phyloP scores from a whole-genome alignment of 2,888 invertebrate genomes.

The Ormyrus labotus region DNA sequence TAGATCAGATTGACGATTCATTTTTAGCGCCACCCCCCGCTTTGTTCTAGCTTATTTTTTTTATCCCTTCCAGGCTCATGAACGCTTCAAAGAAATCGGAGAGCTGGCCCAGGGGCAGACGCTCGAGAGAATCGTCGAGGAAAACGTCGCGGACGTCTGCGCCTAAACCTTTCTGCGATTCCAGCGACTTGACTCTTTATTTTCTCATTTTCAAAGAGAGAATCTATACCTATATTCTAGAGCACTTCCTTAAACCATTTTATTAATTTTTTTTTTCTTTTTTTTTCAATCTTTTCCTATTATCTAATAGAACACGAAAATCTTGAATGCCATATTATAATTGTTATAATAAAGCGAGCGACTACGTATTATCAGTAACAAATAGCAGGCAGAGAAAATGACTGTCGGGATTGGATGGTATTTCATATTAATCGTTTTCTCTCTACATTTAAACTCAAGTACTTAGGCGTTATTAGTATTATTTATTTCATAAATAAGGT shows the following conservation, averaged over 20 bases:
- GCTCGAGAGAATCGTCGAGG: constrained; percentile 72
- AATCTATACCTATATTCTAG: constrained; percentile 18
- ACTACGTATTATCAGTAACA: not conserved
- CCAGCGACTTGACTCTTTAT: not conserved
- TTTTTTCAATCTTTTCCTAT: too few species aligned
- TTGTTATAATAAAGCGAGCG: constrained; percentile 1
- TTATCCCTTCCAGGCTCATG: constrained; percentile 53
- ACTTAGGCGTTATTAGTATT: constrained; percentile 43
- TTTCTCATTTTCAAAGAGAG: constrained; percentile 34
- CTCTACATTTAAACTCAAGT: constrained; percentile 20
- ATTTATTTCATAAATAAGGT: constrained; percentile 45
- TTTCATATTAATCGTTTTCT: constrained; percentile 28
- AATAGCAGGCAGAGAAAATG: constrained; percentile 15
- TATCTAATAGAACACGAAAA: not conserved
- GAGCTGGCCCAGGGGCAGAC: constrained; percentile 62
- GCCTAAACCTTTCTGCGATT: constrained; percentile 17
- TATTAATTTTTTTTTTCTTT: not conserved
- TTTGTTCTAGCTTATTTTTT: too few species aligned
- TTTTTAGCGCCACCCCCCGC: too few species aligned
- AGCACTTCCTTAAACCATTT: constrained; percentile 38
- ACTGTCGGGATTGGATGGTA: not conserved
- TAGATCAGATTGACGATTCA: not conserved
- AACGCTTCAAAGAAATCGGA: constrained; percentile 59
- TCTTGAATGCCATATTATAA: constrained; percentile 47
- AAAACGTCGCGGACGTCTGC: constrained; percentile 65